These are phyloP conservation scores for Suillia variegata DNA, from an alignment of 2,888 invertebrate genomes.

Conservation along the genomic window DNA sequence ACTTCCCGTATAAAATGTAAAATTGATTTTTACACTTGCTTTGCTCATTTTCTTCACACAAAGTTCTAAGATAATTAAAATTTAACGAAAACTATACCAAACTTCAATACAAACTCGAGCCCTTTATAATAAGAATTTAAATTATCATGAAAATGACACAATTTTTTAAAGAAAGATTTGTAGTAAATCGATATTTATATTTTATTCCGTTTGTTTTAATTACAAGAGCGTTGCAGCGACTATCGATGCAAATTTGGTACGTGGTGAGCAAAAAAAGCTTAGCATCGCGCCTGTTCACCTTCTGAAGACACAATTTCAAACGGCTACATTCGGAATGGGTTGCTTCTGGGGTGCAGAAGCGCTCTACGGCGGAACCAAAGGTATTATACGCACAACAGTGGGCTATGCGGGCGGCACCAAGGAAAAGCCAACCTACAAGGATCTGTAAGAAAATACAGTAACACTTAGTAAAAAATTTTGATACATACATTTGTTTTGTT, in stretches of 20 bases:
- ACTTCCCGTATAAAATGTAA: no score
- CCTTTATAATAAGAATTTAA: no score
- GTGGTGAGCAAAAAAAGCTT: conserved; percentile 57
- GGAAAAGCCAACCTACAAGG: conserved; percentile 80
- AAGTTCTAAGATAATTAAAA: no score
- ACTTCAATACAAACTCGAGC: no score
- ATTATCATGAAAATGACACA: no score
- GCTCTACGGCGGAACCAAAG: conserved; percentile 71
- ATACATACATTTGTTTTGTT: conserved; percentile 23
- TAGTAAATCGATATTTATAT: no score
- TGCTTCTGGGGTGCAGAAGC: conserved; percentile 94
- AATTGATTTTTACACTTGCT: no score
- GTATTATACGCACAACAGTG: conserved; percentile 87
- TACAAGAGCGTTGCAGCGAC: conserved; percentile 10
- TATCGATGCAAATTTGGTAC: no score
- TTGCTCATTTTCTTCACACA: no score
- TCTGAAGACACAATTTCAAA: conserved; percentile 48
- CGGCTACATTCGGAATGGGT: conserved; percentile 89
- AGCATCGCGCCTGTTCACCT: conserved; percentile 51
- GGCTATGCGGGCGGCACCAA: conserved; percentile 90
- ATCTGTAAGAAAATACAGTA: conserved; percentile 77
- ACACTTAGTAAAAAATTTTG: conserved; percentile 28
- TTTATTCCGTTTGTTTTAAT: no score
- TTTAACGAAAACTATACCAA: no score
- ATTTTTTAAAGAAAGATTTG: no score